These are phyloP conservation scores for Hypanus sabinus DNA, from an alignment of 2,113 vertebrate species.

Conservation along the genomic window DNA sequence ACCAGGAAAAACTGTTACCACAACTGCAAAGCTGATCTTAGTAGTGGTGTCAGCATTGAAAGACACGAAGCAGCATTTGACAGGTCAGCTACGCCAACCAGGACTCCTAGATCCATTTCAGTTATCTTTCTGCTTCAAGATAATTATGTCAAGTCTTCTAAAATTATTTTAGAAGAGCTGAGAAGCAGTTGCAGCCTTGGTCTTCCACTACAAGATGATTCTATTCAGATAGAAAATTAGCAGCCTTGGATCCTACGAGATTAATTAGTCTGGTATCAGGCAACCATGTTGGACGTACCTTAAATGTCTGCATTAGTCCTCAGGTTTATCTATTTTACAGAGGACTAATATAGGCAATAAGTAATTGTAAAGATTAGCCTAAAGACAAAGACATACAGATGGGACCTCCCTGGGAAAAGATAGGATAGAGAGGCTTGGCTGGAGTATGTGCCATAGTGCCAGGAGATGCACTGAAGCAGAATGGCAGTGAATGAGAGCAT, in stretches of 20 bases:
- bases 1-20: no score
- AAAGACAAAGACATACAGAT: no score
- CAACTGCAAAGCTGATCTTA: background rate
- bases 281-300: background rate
- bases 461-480: no score
- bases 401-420: no score
- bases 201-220: background rate
- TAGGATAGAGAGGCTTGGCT: no score
- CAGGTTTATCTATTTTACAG: background rate
- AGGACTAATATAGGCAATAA: background rate
- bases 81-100: background rate
- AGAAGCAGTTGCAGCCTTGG: background rate
- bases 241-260: background rate
- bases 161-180: background rate
- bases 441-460: no score
- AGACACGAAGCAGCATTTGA: background rate
- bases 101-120: background rate
- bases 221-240: background rate
- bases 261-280: background rate
- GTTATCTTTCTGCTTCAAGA: background rate
- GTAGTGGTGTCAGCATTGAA: background rate
- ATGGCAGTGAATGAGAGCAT: no score
- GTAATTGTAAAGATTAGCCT: no score
- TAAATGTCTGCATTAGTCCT: background rate
- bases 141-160: background rate